Evolutionary conservation across 2,797 vertebrate genomes (phyloP), one percentile per base, ranked within the genome.

Genomic region (Gambelia wislizenii): DNA sequence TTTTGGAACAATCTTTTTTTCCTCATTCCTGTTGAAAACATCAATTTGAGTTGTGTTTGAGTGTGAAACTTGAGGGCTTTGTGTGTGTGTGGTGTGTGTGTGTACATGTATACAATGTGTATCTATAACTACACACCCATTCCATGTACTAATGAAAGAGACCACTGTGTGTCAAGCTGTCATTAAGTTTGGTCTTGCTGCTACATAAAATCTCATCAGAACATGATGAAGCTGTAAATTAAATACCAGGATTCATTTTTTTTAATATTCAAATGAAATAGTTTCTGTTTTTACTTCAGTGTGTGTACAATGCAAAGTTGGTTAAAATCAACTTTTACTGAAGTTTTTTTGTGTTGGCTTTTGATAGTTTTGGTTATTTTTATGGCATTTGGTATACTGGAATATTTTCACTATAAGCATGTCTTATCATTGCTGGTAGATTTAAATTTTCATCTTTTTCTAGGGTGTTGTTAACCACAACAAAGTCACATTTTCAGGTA

Each of bases 241-340:
- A 56, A 92, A 33, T 64, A 52, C 54, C 3, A 70, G 75, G 92
- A 30, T 56, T 87, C n/a, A 64, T 14, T 83, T n/a, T n/a, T 64
- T 30, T 87, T 75, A 33, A 12, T 52, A 39, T 47, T 6, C 44
- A 30, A 27, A 14, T 47, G 14, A 79, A 52, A 47, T 44, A 47
- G 39, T 25, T 81, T n/a, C 30, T 80, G 4, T 22, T 81, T 33
- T 74, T 13, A 82, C 10, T 61, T 36, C 39, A 33, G 49, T 9
- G 39, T 49, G 13, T 49, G 1, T 75, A 47, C 10, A 44, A 83
- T 64, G 33, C 49, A 67, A 44, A 54, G 4, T 18, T 8, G 27
- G 2, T 79, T 52, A 74, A 72, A 27, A 61, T 47, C 16, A n/a
- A n/a, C 22, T n/a, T 74, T 76, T 36, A 12, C 54, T 25, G 18